These are phyloP conservation scores for Recurvirostra avosetta DNA, from an alignment of 2,113 vertebrate genomes.

Conservation along the genomic window DNA sequence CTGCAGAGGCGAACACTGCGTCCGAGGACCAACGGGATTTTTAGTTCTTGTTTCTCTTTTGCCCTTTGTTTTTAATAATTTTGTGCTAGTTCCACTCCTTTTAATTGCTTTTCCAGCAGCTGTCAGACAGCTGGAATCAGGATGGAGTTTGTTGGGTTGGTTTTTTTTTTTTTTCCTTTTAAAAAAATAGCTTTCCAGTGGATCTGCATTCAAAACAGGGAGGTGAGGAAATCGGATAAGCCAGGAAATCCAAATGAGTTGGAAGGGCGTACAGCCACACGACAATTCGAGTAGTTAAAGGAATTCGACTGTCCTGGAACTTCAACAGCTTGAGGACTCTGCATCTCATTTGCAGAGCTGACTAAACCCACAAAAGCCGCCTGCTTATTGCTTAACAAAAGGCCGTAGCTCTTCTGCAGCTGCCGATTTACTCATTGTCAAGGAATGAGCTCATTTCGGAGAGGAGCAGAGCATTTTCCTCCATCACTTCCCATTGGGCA, in stretches of 20 bases:
- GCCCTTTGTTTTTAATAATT: background rate
- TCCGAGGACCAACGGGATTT: rapidly evolving
- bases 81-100: background rate
- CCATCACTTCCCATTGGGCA: background rate
- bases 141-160: background rate
- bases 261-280: background rate
- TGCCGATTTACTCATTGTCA: slow-evolving; percentile 21
- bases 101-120: slow-evolving; percentile 24
- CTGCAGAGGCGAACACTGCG: background rate
- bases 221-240: background rate
- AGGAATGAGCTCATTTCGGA: slow-evolving; percentile 5
- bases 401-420: background rate
- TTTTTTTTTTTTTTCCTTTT: background rate
- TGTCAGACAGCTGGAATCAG: background rate
- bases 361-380: background rate
- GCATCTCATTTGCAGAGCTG: background rate
- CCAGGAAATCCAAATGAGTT: background rate
- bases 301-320: background rate
- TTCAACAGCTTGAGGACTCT: background rate
- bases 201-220: background rate
- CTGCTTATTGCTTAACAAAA: background rate
- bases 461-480: background rate
- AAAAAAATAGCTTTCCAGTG: background rate
- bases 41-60: background rate
- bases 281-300: background rate